Conservation (phyloP, 1,140 invertebrate genomes). For the Anagrus nilaparvatae region DNA sequence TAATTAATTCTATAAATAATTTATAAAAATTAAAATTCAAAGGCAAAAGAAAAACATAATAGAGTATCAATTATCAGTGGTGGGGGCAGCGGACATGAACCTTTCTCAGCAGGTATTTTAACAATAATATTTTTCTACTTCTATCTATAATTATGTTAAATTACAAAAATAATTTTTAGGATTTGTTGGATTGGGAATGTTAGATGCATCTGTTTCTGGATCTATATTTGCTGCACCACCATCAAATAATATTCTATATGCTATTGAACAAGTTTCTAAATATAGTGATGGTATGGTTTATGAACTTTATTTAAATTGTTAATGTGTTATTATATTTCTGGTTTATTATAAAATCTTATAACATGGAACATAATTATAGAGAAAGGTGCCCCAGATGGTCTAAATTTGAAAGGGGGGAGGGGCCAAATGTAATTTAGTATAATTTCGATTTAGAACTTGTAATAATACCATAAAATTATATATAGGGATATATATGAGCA, state of each 20-base stretch:
- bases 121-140: too few species aligned
- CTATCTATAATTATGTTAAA: too few species aligned
- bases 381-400: too few species aligned
- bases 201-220: conserved; percentile 65
- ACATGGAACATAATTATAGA: too few species aligned
- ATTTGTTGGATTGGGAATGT: conserved; percentile 67
- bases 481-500: too few species aligned
- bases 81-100: conserved; percentile 82
- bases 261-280: conserved; percentile 47
- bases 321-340: too few species aligned
- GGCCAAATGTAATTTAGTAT: too few species aligned
- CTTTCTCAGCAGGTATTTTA: conserved; percentile 67
- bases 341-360: too few species aligned
- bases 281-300: conserved; percentile 47
- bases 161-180: conserved; percentile 41
- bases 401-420: too few species aligned
- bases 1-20: conserved; percentile 11
- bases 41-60: conserved; percentile 26
- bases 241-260: conserved; percentile 53
- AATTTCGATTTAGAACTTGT: too few species aligned
- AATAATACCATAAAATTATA: too few species aligned
- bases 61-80: conserved; percentile 66
- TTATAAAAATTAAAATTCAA: conserved; percentile 9
- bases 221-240: conserved; percentile 73
- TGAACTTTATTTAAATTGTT: too few species aligned